A percentile compares a stretch with the other conserved stretches of the same genome.
phyloP scores from a whole-genome alignment of 2,797 vertebrate species.

The Mastacembelus armatus region DNA sequence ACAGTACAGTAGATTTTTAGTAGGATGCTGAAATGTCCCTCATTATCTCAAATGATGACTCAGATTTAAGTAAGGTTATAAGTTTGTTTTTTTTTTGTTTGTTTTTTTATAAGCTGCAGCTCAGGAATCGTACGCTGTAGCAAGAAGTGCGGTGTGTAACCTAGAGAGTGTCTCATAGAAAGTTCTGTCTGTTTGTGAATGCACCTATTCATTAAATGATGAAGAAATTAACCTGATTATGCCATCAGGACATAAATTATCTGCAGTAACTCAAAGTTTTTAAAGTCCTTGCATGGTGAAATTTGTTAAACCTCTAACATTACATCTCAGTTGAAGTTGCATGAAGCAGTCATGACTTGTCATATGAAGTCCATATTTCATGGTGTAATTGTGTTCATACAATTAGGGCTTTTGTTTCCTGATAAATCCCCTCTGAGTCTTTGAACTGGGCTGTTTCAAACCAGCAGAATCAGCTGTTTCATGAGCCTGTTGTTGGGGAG shows the following conservation, averaged over 20 bases:
- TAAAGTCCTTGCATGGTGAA: background rate
- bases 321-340: background rate
- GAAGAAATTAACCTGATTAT: background rate
- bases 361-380: background rate
- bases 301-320: background rate
- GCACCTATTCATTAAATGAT: no score
- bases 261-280: background rate
- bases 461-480: slow-evolving; percentile 16
- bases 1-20: background rate
- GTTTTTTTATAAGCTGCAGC: background rate
- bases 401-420: slow-evolving; percentile 24
- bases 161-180: slow-evolving; percentile 28
- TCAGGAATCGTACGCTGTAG: background rate
- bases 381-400: slow-evolving; percentile 6
- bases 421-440: slow-evolving; percentile 4
- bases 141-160: slow-evolving; percentile 7
- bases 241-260: background rate
- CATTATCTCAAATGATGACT: background rate
- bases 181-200: background rate
- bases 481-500: background rate
- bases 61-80: background rate
- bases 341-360: background rate
- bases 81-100: slow-evolving; percentile 15
- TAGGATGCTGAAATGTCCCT: background rate
- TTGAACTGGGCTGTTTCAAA: background rate